Percentiles rank a stretch among this genome's conserved stretches.
These are phyloP conservation scores for Halichoeres trimaculatus DNA, from an alignment of 2,113 vertebrate genomes.

Conservation along the genomic window DNA sequence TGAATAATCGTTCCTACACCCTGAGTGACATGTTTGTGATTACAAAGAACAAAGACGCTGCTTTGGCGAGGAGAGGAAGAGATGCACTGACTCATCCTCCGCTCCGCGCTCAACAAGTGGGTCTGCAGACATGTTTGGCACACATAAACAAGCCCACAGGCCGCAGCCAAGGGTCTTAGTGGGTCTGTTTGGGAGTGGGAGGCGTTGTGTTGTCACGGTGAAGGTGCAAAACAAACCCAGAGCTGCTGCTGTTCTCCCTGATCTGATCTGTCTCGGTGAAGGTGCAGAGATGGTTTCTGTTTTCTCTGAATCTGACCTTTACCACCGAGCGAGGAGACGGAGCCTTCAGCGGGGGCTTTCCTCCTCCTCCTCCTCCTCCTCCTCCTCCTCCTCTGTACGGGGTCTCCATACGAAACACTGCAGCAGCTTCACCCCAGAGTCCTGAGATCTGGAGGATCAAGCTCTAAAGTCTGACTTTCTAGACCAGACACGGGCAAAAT, in stretches of 20 bases:
- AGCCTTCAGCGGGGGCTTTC: constrained; percentile 4
- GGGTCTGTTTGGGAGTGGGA: constrained; percentile 72
- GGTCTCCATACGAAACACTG: too few species aligned
- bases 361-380: too few species aligned
- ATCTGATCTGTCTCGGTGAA: constrained; percentile 38
- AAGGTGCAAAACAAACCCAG: constrained; percentile 66
- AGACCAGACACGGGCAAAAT: too few species aligned
- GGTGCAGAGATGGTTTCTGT: constrained; percentile 58
- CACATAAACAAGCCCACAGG: constrained; percentile 59
- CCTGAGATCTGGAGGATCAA: too few species aligned
- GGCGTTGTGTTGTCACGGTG: constrained; percentile 68
- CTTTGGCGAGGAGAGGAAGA: constrained; percentile 44
- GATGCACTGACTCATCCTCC: constrained; percentile 62
- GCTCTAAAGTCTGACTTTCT: too few species aligned
- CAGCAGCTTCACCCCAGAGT: too few species aligned
- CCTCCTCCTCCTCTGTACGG: background rate
- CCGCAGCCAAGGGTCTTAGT: constrained; percentile 54
- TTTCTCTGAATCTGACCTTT: constrained; percentile 56
- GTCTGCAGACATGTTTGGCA: constrained; percentile 59
- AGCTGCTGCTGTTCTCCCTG: constrained; percentile 26
- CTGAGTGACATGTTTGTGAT: constrained; percentile 67
- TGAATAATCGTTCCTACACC: constrained; percentile 64
- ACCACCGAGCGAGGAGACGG: constrained; percentile 3
- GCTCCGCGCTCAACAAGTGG: constrained; percentile 48
- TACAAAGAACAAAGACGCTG: constrained; percentile 49